Base-by-base conservation (phyloP, 2,888 invertebrate species). In the Acrobasis repandana region DNA sequence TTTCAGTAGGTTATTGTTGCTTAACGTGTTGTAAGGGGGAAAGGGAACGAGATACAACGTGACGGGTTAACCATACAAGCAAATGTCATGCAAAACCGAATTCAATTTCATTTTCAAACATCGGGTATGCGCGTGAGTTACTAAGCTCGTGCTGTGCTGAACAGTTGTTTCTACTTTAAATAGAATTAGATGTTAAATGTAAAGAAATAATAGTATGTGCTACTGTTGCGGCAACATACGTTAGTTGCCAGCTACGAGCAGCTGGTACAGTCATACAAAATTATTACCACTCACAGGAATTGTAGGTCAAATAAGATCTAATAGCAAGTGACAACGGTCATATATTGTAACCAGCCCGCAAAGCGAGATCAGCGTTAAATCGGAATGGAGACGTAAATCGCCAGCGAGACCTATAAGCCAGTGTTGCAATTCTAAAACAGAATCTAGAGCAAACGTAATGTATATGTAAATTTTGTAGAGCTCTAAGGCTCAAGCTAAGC, bases 71-170 rank as follows among this genome's bases (percentile, higher is more conserved):
- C 67, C 71, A 76, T 74, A 72, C 76, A 72, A 77, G 76, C 76
- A 84, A 89, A 89, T 86, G 83, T 82, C 85, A 86, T 80, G 81
- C 79, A 80, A 76, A 83, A 79, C 79, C 76, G 78, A 85, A 85
- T 86, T 83, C 80, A 83, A 83, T 86, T 84, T 82, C 76, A 75
- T 80, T 86, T 84, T 83, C 82, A 80, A 79, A 85, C 82, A 85
- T 82, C 76, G 76, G 76, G 79, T 82, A 79, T 83, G 80, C 82
- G 80, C 82, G 79, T 79, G 83, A 84, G 82, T 80, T 78, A 81
- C 82, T 80, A 75, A 79, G 77, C 74, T 83, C 82, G 79, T 82
- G 81, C 77, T 77, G 74, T 78, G 78, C 67, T 69, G 66, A 70
- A 66, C 72, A 66, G 67, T 69, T 71, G 67, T 63, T 69, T 69